phyloP scores from a whole-genome alignment of 2,797 vertebrate species.

The Peromyscus melanophrys region DNA sequence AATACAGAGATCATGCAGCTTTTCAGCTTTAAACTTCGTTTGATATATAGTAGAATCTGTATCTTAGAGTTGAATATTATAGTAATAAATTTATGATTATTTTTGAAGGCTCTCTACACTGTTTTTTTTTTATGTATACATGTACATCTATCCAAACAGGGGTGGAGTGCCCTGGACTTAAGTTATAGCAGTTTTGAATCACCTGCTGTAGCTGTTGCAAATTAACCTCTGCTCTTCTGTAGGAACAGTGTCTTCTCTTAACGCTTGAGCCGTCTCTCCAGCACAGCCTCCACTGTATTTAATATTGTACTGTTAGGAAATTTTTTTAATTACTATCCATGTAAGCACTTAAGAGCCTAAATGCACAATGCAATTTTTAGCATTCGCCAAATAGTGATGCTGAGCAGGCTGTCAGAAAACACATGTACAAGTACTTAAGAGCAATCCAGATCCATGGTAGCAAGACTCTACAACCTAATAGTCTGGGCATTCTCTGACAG shows the following conservation, averaged over 20 bases:
- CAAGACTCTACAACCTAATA: neutral
- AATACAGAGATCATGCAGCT: neutral
- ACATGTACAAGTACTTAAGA: neutral
- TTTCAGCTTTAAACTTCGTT: neutral
- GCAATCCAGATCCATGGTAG: neutral
- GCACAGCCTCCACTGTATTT: neutral
- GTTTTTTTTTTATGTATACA: neutral
- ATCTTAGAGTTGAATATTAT: neutral
- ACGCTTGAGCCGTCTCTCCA: neutral
- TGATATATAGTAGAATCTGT: neutral
- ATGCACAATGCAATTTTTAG: neutral
- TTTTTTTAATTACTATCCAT: neutral
- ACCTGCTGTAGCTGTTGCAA: neutral
- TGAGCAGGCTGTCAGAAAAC: neutral
- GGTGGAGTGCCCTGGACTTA: neutral
- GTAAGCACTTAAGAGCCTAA: neutral
- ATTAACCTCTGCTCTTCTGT: neutral
- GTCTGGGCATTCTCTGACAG: neutral
- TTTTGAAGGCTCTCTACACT: neutral
- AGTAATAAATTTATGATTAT: neutral
- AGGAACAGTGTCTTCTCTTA: neutral
- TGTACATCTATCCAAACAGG: neutral
- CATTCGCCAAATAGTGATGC: neutral
- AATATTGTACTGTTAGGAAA: neutral
- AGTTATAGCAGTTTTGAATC: neutral